These are phyloP conservation scores for Todiramphus chloris DNA, from an alignment of 2,113 vertebrate species.

Conservation along the genomic window DNA sequence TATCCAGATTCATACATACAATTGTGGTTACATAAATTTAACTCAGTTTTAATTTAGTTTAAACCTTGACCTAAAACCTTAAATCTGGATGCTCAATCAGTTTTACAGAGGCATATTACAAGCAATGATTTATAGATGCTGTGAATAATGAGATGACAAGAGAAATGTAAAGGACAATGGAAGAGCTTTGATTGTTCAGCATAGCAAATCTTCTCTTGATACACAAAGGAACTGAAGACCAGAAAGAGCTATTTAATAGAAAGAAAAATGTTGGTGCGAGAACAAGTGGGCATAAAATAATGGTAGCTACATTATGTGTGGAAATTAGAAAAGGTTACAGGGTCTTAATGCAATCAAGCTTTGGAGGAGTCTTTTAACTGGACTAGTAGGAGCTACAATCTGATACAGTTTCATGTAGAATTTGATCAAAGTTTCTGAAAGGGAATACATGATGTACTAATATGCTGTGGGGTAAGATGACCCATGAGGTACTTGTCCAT, in stretches of 20 bases:
- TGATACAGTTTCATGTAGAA: background rate
- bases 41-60: background rate
- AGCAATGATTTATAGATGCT: constrained; percentile 39
- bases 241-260: constrained; percentile 16
- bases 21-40: background rate
- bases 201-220: constrained; percentile 25
- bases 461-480: background rate
- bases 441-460: background rate
- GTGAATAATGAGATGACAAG: constrained; percentile 42
- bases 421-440: background rate
- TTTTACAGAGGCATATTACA: constrained; percentile 17
- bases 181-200: constrained; percentile 14
- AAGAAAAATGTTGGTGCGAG: constrained; percentile 35
- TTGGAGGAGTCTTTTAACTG: background rate
- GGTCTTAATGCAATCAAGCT: background rate
- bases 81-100: background rate
- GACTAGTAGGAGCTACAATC: background rate
- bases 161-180: constrained; percentile 19
- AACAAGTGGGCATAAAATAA: background rate
- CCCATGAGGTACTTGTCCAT: background rate
- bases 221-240: constrained; percentile 22
- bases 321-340: constrained; percentile 2
- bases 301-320: background rate
- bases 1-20: background rate
- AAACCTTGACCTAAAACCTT: constrained; percentile 16